Evolutionary conservation across 2,888 invertebrate genomes (phyloP), one percentile per base, ranked within the genome.

Genomic region (Oeneis ivallda): DNA sequence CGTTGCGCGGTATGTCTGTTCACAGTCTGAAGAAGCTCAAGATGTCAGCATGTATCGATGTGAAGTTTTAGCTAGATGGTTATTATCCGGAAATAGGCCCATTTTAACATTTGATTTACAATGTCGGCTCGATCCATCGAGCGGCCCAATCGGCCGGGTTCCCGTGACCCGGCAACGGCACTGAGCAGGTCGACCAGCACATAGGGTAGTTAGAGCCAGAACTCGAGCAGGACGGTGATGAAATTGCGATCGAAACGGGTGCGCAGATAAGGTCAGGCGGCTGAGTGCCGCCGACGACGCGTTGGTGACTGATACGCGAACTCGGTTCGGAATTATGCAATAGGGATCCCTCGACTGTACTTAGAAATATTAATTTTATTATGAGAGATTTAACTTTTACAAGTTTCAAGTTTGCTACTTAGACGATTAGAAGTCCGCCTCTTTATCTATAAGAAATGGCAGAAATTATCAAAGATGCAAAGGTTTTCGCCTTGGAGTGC

Each of bases 351-450:
- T 85, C 83, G 89, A 91, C 91, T 91, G 90, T 87, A 89, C 85
- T 89, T 90, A 90, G 88, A 84, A 84, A 87, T 89, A 90, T 84
- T 87, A 89, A 86, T 89, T 89, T 92, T 90, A 92, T 92, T 90
- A 89, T 90, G 91, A 88, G 90, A 92, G 79, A 69, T 83, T 81
- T 81, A 81, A 85, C 86, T 90, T 68, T 89, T 89, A 90, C 89
- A 89, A 80, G 80, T 85, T 87, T 86, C 88, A 84, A 86, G 85
- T 83, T 87, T 89, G 84, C 86, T 87, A 88, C 83, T 85, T 84
- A 87, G 87, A 87, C 83, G 84, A 84, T 85, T 87, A 86, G 83
- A 85, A 81, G 86, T 88, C 89, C 89, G 89, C 89, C 89, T 90
- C 87, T 82, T 84, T 84, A 83, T 84, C 83, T 85, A 75, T 87